Conservation (phyloP, 2,888 invertebrate genomes). For the Caenorhabditis uteleia region DNA sequence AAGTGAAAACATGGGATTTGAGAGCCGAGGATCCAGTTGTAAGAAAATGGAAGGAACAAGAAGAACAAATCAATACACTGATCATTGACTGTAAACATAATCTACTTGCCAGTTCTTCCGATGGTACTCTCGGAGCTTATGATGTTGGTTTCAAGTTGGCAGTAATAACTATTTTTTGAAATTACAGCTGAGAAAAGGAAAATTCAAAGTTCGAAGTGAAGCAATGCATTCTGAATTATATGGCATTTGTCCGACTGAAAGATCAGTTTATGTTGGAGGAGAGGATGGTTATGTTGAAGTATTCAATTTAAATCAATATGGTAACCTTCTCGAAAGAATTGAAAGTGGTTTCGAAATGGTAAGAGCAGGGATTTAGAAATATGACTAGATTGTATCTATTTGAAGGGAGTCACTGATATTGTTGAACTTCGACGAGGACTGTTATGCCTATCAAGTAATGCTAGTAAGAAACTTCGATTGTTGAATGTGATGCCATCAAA, state of each 20-base stretch:
- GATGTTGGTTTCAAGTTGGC: conserved; percentile 19
- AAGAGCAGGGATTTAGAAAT: conserved; percentile 1
- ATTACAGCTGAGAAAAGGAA: conserved; percentile 31
- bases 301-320: conserved; percentile 58
- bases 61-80: conserved; percentile 52
- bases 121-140: conserved; percentile 46
- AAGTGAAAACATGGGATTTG: conserved; percentile 61
- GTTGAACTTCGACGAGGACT: conserved; percentile 41
- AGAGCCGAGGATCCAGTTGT: conserved; percentile 38
- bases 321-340: conserved; percentile 56
- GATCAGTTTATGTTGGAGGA: conserved; percentile 57
- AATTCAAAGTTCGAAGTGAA: conserved; percentile 53
- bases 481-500: conserved; percentile 60
- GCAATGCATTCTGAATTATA: conserved; percentile 61
- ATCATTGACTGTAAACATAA: conserved; percentile 35
- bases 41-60: conserved; percentile 53
- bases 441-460: conserved; percentile 37
- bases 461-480: conserved; percentile 40
- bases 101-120: conserved; percentile 47
- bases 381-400: background rate
- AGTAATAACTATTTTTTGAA: background rate
- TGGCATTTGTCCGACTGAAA: conserved; percentile 45
- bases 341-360: conserved; percentile 57
- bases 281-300: conserved; percentile 61
- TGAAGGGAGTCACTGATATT: conserved; percentile 37